Base-by-base conservation (phyloP, 1,140 invertebrate genomes). In the Pseudobourletiella spinata region DNA sequence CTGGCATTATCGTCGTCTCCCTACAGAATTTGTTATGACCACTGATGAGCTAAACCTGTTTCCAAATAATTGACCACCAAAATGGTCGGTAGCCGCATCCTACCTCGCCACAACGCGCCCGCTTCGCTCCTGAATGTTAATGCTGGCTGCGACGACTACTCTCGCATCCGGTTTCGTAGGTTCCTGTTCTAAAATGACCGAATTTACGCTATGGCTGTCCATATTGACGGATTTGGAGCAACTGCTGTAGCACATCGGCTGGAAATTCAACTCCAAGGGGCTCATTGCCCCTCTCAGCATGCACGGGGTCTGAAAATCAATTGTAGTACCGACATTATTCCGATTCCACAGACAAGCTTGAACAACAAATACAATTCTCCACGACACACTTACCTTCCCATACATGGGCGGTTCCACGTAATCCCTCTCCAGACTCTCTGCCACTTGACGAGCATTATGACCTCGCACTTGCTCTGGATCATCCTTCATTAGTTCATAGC, bases 1-100 rank as follows among this genome's bases (percentile, higher is more conserved):
- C 86, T 0, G 93, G 92, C 87, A 96, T 86, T 0, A 95, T 71
- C 0, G 89, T 92, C 2, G 91, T 95, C 65, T 88, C 81, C 1
- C 68, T 69, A 26, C 6, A 50, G 14, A n/a, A n/a, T n/a, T n/a
- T n/a, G 46, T 50, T 18, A 11, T 42, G n/a, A n/a, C n/a, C n/a
- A n/a, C n/a, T n/a, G n/a, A n/a, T n/a, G n/a, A n/a, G n/a, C n/a
- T n/a, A n/a, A n/a, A n/a, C n/a, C n/a, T n/a, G n/a, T n/a, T n/a
- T n/a, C n/a, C n/a, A n/a, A n/a, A n/a, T n/a, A n/a, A n/a, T n/a
- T n/a, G n/a, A n/a, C n/a, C n/a, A n/a, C n/a, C n/a, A n/a, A n/a
- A n/a, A n/a, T n/a, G n/a, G n/a, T n/a, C n/a, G n/a, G n/a, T n/a
- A n/a, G n/a, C n/a, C 11, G 15, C 3, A 11, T 18, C 28, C 25